Conservation (phyloP, 1,140 invertebrate species). For the Cyrtorhinus lividipennis region DNA sequence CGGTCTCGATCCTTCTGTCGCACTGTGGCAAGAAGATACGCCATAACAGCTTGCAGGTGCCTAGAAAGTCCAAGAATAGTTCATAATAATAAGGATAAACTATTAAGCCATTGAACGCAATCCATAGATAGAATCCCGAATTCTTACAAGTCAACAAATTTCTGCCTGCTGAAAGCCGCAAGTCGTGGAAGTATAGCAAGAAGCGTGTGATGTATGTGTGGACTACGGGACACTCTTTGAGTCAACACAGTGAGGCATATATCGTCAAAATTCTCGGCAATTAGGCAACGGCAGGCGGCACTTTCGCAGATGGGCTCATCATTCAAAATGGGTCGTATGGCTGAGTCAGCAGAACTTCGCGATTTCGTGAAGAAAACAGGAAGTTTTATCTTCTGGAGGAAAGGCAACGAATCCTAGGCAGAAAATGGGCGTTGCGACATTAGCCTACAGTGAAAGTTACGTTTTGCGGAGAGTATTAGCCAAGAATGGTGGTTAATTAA, state of each 20-base stretch:
- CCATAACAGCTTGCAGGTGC: constrained; percentile 61
- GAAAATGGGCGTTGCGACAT: too few relatives aligned
- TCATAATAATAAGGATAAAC: too few relatives aligned
- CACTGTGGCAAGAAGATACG: constrained; percentile 59
- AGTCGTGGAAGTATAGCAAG: constrained; percentile 80
- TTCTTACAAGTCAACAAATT: constrained; percentile 48
- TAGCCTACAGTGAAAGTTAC: too few relatives aligned
- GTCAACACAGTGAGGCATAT: constrained; percentile 65
- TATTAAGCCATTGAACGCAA: too few relatives aligned
- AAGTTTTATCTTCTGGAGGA: constrained; percentile 12
- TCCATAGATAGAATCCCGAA: too few relatives aligned
- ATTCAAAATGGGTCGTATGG: constrained; percentile 3
- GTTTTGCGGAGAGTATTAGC: too few relatives aligned
- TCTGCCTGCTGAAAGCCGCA: constrained; percentile 79
- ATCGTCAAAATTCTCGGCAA: constrained; percentile 68
- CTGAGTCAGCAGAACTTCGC: constrained; percentile 32
- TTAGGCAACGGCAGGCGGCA: constrained; percentile 65
- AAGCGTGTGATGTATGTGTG: constrained; percentile 75
- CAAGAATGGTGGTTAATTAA: too few relatives aligned
- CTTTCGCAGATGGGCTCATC: constrained; percentile 53
- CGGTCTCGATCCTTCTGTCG: constrained; percentile 67
- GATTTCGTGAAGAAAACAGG: constrained; percentile 17
- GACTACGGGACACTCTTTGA: constrained; percentile 55
- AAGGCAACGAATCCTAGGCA: constrained; percentile 9
- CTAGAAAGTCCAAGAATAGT: too few relatives aligned